Percentiles rank a stretch among this genome's conserved stretches.
Conservation (phyloP, 1,140 invertebrate species). For the Gerris buenoi region DNA sequence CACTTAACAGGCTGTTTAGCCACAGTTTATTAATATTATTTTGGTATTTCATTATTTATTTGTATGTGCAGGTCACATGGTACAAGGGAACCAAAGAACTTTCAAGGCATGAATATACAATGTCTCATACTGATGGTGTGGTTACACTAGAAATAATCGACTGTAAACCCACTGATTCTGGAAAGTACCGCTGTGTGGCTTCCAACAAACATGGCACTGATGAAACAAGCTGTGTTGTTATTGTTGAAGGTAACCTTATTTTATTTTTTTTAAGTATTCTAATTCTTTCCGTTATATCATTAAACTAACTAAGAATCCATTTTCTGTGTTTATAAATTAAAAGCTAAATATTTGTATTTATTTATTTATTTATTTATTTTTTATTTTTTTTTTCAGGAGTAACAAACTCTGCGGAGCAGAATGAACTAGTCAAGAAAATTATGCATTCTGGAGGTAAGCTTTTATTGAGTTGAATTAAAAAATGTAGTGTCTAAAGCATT, state of each 20-base stretch:
- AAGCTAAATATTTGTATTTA: too few relatives aligned
- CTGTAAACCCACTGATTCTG: slow-evolving; percentile 85
- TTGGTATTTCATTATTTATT: too few relatives aligned
- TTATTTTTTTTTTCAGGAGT: slow-evolving; percentile 40
- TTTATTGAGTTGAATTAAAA: too few relatives aligned
- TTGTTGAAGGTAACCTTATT: slow-evolving; percentile 87
- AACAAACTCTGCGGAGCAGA: slow-evolving; percentile 60
- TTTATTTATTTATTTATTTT: too few relatives aligned
- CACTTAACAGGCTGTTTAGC: too few relatives aligned
- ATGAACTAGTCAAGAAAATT: slow-evolving; percentile 65
- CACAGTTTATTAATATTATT: too few relatives aligned
- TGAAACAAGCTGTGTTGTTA: slow-evolving; percentile 88
- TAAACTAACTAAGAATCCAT: too few relatives aligned
- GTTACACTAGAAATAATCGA: slow-evolving; percentile 91
- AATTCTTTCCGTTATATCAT: too few relatives aligned
- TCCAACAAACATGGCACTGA: slow-evolving; percentile 82
- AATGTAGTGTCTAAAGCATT: too few relatives aligned
- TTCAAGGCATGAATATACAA: slow-evolving; percentile 75
- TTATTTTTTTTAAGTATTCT: too few relatives aligned
- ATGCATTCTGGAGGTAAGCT: slow-evolving; percentile 64
- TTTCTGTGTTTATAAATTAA: too few relatives aligned
- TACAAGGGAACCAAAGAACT: slow-evolving; percentile 85
- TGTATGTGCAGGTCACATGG: slow-evolving; percentile 48
- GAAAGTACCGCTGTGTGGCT: slow-evolving; percentile 86
- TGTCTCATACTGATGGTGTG: slow-evolving; percentile 81